Conservation (phyloP, 2,113 vertebrate genomes). For the Eclectus roratus region DNA sequence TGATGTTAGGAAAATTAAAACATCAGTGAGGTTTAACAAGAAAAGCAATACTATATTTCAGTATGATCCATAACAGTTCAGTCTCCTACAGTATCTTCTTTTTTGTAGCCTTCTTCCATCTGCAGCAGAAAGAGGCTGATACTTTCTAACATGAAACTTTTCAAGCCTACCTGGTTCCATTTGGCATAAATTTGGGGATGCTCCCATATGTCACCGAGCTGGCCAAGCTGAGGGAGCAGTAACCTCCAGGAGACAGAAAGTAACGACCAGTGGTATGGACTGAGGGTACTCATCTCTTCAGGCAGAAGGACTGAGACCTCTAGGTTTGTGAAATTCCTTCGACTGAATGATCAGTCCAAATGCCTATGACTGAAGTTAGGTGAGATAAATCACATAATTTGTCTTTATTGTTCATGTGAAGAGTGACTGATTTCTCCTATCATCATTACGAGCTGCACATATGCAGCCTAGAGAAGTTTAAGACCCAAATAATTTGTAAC, state of each 20-base stretch:
- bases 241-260: background rate
- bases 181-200: background rate
- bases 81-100: background rate
- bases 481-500: background rate
- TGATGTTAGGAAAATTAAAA: background rate
- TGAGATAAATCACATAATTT: background rate
- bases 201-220: background rate
- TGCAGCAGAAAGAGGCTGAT: background rate
- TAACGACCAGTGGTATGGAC: accelerated
- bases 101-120: background rate
- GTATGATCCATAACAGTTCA: background rate
- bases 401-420: background rate
- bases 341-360: background rate
- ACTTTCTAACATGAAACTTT: background rate
- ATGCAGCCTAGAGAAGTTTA: background rate
- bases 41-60: background rate
- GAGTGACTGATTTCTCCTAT: background rate
- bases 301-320: background rate
- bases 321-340: background rate
- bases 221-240: background rate
- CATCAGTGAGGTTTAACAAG: background rate
- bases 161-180: background rate
- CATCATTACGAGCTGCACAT: background rate
- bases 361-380: background rate
- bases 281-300: background rate